Evolutionary conservation across 2,113 vertebrate genomes (phyloP), one percentile per base, ranked within the genome.

Genomic region (Salvator merianae): DNA sequence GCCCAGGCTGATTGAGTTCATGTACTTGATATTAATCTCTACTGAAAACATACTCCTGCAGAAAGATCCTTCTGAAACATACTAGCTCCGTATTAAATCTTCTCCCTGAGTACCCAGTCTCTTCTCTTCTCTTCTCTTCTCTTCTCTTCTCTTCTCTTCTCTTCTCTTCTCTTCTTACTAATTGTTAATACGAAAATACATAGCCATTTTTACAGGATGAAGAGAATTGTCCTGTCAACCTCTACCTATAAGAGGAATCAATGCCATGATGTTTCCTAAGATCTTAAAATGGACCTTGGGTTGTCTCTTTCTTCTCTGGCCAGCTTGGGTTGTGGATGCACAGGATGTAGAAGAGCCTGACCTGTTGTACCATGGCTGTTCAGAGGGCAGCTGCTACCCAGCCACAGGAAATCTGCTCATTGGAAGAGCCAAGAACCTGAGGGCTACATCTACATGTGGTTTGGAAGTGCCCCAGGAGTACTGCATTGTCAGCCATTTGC

Each of bases 401-500:
- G 90, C 91, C 75, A 87, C 91, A 0, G 89, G 91, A 65, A 93
- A 92, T 78, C 70, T 94, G 65, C 88, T 94, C 71, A 89, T 94
- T 95, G 98, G 96, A n/a, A 90, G 95, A 73, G 93, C 93, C 5
- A 47, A 93, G 74, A 96, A 89, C 73, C 92, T 98, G 66, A 93
- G 87, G 0, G 87, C 95, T 80, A 96, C 96, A 24, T 98, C 97
- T 38, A 97, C 97, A 5, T 98, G 97, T 0, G 97, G 99, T 32
- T 86, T 97, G 70, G 26, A 92, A 0, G 38, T 86, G 9, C 95
- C 95, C 0, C 94, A 98, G 81, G 92, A 91, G 3, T 98, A 96
- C 92, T 99, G 97, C 84, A 96, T 97, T 0, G 96, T 98, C 93
- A 98, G 97, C 93, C 96, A 98, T 86, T 94, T 97, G 28, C 96